These are phyloP conservation scores for Drosophila yakuba DNA, from an alignment of 1,140 invertebrate genomes.

Conservation along the genomic window DNA sequence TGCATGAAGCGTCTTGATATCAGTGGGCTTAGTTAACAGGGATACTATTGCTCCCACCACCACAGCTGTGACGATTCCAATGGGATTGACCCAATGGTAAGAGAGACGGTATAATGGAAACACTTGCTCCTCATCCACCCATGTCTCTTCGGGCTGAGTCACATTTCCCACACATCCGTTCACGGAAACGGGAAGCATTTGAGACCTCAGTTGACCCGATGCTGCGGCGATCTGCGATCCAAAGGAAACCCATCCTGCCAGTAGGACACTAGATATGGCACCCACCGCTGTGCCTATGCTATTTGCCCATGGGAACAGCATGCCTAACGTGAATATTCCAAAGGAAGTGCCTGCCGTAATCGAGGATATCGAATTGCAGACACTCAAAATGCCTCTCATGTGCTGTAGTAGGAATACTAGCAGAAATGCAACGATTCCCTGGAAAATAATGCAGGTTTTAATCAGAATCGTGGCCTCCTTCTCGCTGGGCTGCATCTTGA, in stretches of 20 bases:
- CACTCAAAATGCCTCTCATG: constrained; percentile 90
- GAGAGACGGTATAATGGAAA: constrained; percentile 90
- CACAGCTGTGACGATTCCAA: constrained; percentile 87
- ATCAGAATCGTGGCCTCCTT: constrained; percentile 87
- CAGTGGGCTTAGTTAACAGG: constrained; percentile 87
- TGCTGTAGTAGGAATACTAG: constrained; percentile 87
- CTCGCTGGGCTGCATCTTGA: constrained; percentile 87
- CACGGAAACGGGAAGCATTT: constrained; percentile 83
- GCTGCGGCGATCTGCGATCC: constrained; percentile 85
- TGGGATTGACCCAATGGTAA: constrained; percentile 91
- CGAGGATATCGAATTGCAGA: constrained; percentile 91
- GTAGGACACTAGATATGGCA: constrained; percentile 85
- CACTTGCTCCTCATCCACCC: constrained; percentile 85
- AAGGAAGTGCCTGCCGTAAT: constrained; percentile 93
- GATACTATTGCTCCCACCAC: constrained; percentile 89
- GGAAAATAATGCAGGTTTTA: constrained; percentile 87
- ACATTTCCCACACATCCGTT: constrained; percentile 71
- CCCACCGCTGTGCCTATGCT: constrained; percentile 87
- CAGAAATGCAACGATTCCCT: constrained; percentile 88
- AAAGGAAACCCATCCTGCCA: constrained; percentile 86
- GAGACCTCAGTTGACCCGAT: constrained; percentile 81
- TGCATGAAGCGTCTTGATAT: constrained; percentile 86
- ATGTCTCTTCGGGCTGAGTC: constrained; percentile 53
- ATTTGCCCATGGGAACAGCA: constrained; percentile 93
- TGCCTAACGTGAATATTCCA: constrained; percentile 93